Conservation (phyloP, 92 coral and sea anemone genomes). For the Paramuricea clavata region DNA sequence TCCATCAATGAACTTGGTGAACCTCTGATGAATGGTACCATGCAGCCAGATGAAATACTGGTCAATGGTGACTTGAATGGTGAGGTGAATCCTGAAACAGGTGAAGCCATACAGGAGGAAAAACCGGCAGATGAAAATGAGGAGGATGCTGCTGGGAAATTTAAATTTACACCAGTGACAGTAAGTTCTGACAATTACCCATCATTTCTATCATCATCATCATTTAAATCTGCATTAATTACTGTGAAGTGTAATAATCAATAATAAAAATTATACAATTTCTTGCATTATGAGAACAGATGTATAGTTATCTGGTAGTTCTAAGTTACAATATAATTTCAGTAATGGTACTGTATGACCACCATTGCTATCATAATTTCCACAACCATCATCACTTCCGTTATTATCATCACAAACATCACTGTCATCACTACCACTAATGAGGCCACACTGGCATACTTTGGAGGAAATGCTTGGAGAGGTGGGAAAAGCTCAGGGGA, state of each 20-base stretch:
- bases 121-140: slow-evolving; percentile 71
- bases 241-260: no score
- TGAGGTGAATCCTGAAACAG: slow-evolving; percentile 81
- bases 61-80: slow-evolving; percentile 46
- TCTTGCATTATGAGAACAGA: no score
- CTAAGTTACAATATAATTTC: no score
- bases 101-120: slow-evolving; percentile 82
- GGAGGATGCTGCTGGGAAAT: slow-evolving; percentile 63
- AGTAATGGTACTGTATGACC: no score
- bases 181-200: slow-evolving; percentile 56
- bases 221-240: no score
- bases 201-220: no score
- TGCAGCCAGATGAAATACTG: slow-evolving; percentile 48
- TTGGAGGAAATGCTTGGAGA: no score
- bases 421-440: background rate
- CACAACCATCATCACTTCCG: background rate
- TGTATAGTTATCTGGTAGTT: no score
- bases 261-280: no score
- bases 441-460: no score
- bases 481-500: no score
- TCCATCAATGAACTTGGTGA: slow-evolving; percentile 67
- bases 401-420: background rate
- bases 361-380: background rate
- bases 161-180: slow-evolving; percentile 78
- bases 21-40: slow-evolving; percentile 62